These are phyloP conservation scores for Sinella curviseta DNA, from an alignment of 1,140 invertebrate species.

Conservation along the genomic window DNA sequence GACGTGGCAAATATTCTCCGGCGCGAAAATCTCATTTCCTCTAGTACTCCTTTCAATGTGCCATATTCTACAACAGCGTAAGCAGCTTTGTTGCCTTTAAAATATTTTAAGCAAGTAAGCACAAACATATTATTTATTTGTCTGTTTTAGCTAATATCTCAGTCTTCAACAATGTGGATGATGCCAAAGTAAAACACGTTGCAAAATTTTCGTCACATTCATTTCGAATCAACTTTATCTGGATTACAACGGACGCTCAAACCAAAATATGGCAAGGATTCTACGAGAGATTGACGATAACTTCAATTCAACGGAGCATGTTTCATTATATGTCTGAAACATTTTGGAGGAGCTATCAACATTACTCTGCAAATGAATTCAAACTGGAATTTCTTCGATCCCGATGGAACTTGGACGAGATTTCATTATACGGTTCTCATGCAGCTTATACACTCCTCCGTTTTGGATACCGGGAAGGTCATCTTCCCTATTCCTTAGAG, in stretches of 20 bases:
- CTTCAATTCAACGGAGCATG: not conserved
- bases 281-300: not conserved
- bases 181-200: not conserved
- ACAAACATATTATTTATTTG: no score
- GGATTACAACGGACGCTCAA: not conserved
- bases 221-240: not conserved
- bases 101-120: no score
- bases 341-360: not conserved
- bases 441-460: not conserved
- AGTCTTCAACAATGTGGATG: no score
- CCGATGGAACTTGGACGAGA: not conserved
- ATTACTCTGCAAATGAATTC: not conserved
- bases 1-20: no score
- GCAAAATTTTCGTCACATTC: not conserved
- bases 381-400: not conserved
- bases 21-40: no score
- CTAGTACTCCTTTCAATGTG: no score
- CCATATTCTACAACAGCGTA: no score
- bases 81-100: no score
- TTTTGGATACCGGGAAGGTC: not conserved
- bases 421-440: not conserved
- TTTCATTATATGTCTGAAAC: not conserved
- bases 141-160: no score
- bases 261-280: not conserved
- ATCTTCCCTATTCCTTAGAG: not conserved